Evolutionary conservation across 2,113 vertebrate species (phyloP), one percentile per base, ranked within the genome.

Genomic region (Chlamydotis undulata): DNA sequence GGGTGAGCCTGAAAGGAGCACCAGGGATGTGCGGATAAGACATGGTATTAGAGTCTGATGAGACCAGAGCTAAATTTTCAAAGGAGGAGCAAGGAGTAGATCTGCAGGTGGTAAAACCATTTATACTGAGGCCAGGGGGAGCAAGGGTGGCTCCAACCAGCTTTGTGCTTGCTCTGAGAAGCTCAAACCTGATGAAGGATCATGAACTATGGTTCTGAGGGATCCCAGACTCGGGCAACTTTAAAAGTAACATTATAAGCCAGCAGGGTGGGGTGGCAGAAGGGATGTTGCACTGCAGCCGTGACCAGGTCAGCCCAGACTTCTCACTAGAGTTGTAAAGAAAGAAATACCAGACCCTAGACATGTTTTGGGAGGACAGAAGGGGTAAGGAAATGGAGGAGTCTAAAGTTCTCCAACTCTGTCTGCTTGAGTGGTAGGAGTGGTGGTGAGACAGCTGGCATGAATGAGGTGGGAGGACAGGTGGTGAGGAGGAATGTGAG

Each of bases 331-430:
- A 63, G 25, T 9, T 53, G 43, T 33, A 52, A 69, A 91, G 57
- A 87, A 57, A 39, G 43, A 88, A 73, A 41, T 82, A 22, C 1
- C 6, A 4, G 25, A 59, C 7, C 57, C 26, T 45, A 19, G 33
- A 64, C 15, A 14, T 2, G 0, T 61, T 68, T 35, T 56, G 35
- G 35, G 45, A 65, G 25, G 39, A 55, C 19, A 74, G 47, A 69
- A 71, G 29, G 9, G 8, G 7, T 80, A 49, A 92, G 82, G 64
- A 88, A 81, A 41, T 23, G 16, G 60, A 93, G 28, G 23, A 76
- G 29, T 16, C 1, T 0, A 45, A 78, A 87, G n/a, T 55, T 61
- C 28, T 6, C 19, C 0, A 0, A 18, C 26, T 70, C 7, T 0
- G 8, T 47, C 71, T 45, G 31, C 37, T 67, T 24, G 41, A 73